These are phyloP conservation scores for Ambastaia sidthimunki DNA, from an alignment of 2,797 vertebrate genomes.

Conservation along the genomic window DNA sequence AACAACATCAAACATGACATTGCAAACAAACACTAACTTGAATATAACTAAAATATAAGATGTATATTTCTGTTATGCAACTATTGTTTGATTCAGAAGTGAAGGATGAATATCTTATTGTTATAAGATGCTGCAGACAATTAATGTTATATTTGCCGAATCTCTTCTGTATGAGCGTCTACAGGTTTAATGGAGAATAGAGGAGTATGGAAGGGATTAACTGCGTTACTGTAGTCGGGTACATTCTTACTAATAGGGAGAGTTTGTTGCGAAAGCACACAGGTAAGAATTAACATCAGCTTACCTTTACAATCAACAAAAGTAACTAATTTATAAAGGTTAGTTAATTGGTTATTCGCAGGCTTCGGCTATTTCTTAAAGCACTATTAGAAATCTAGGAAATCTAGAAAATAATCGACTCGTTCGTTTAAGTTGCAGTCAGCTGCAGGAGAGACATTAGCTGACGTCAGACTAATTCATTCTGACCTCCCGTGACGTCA, in stretches of 20 bases:
- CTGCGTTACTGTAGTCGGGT: conserved; percentile 84
- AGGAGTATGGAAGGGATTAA: conserved; percentile 90
- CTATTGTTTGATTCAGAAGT: background rate
- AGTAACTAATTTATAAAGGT: background rate
- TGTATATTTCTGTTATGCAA: background rate
- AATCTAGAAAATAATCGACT: conserved; percentile 63
- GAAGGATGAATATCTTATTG: conserved; percentile 59
- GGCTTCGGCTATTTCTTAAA: background rate
- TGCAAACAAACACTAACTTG: no score
- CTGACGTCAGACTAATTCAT: conserved; percentile 75
- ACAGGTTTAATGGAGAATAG: conserved; percentile 81
- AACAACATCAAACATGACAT: background rate
- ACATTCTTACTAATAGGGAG: conserved; percentile 79
- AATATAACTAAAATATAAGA: no score
- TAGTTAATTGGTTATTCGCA: background rate
- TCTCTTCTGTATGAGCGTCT: conserved; percentile 72
- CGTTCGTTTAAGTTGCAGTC: conserved; percentile 69
- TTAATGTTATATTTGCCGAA: conserved; percentile 67
- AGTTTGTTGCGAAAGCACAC: conserved; percentile 46
- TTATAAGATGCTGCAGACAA: conserved; percentile 85
- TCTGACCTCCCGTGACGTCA: conserved; percentile 86
- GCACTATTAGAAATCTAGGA: background rate
- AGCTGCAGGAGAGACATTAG: conserved; percentile 74
- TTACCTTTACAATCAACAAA: background rate
- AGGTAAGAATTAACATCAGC: background rate